Conservation (phyloP, 2,113 vertebrate genomes). For the Zapus hudsonius region DNA sequence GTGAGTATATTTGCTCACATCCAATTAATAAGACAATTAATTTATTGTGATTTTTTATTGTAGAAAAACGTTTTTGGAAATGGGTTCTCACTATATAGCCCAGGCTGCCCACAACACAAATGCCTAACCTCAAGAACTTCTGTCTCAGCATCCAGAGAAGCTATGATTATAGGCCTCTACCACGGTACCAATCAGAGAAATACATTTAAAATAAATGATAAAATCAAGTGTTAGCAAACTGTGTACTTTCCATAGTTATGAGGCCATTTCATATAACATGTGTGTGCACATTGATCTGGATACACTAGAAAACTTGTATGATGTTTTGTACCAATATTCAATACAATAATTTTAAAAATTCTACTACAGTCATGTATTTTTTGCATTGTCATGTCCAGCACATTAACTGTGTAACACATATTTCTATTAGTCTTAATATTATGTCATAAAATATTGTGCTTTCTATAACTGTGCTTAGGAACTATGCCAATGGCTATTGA, state of each 20-base stretch:
- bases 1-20: slow-evolving; percentile 77
- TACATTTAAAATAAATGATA: slow-evolving; percentile 80
- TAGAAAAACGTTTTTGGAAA: neutral
- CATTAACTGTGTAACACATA: neutral
- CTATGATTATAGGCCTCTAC: neutral
- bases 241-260: slow-evolving; percentile 83
- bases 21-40: slow-evolving; percentile 83
- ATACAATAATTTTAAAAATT: neutral
- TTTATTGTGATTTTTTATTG: slow-evolving; percentile 82
- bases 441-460: slow-evolving; percentile 18
- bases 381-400: neutral
- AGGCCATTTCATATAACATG: slow-evolving; percentile 75
- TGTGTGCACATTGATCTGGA: neutral
- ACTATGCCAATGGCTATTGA: neutral
- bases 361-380: neutral
- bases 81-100: neutral
- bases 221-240: slow-evolving; percentile 81
- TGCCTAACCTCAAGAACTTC: too few species aligned
- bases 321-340: slow-evolving; percentile 29
- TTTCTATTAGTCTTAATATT: slow-evolving; percentile 34
- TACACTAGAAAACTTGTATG: neutral
- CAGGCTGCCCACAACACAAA: too few species aligned
- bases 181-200: neutral
- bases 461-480: slow-evolving; percentile 55
- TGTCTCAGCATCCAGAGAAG: neutral